Base-by-base conservation (phyloP, 2,888 invertebrate species). In the Aphrophora alni region DNA sequence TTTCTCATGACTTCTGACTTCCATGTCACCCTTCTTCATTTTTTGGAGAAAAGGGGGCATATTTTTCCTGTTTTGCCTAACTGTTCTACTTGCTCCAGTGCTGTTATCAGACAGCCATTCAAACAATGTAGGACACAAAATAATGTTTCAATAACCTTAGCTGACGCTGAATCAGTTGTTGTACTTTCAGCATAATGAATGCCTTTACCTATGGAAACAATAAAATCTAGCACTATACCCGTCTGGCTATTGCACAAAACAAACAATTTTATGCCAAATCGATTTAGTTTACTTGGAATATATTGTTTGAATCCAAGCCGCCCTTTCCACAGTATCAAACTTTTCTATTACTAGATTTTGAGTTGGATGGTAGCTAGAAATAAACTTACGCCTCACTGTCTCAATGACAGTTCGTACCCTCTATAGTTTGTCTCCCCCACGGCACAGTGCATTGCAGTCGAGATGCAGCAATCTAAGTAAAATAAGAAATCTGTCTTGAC, bases 221-320 rank as follows among this genome's bases (percentile, higher is more conserved):
- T 76, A 51, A 80, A 70, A 77, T 71, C 80, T 21, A 80, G 72
- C 24, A 80, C 44, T 17, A 72, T 69, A 28, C 75, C 77, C 10
- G 76, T 71, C 28, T 44, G 51, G 17, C 71, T 25, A 72, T 76
- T 70, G 27, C 76, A 51, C 44, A 80, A 77, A 44, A 76, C 72
- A 80, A 75, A 80, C 14, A 77, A 25, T 44, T 80, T 76, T 26
- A 76, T 76, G 24, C 76, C 80, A 70, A 76, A 80, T 51, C 80
- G 14, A 17, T 77, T 68, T n/a, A 59, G 26, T 33, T 77, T 77
- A 24, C 12, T 28, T 59, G 77, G 77, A 28, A 69, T 77, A 33
- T 33, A 76, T 71, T 80, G 76, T 51, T 72, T 71, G 59, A 76
- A 80, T 27, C 51, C 76, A 44, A 80, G 59, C 76, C 76, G 76